These are phyloP conservation scores for Leptopilina boulardi DNA, from an alignment of 1,140 invertebrate genomes.

Conservation along the genomic window DNA sequence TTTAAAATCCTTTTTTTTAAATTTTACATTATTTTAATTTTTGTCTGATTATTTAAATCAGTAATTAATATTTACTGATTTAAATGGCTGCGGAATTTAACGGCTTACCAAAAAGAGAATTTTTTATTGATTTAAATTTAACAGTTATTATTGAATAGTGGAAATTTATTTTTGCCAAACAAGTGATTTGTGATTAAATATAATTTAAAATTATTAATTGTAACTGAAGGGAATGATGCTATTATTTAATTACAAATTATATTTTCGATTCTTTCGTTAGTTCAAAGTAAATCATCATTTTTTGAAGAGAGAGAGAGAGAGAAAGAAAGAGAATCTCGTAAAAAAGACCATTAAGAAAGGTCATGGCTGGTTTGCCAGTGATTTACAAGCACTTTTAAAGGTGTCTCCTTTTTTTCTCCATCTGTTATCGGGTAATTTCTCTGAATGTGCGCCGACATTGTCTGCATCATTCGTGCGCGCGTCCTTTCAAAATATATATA, in stretches of 20 bases:
- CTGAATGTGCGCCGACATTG: neutral
- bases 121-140: no score
- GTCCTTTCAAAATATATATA: neutral
- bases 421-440: slow-evolving; percentile 20
- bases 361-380: neutral
- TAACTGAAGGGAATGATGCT: no score
- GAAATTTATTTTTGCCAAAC: no score
- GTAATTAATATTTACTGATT: no score
- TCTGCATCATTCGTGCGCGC: neutral
- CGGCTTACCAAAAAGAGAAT: no score
- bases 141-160: no score
- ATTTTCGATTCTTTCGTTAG: neutral
- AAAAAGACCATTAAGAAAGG: neutral
- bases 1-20: no score
- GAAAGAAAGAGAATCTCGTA: slow-evolving; percentile 4
- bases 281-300: slow-evolving; percentile 19
- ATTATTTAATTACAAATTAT: neutral
- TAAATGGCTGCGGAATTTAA: no score
- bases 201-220: no score
- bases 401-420: slow-evolving; percentile 5
- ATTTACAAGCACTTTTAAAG: slow-evolving; percentile 5
- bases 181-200: no score
- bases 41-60: no score
- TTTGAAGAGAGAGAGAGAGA: slow-evolving; percentile 3
- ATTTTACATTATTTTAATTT: no score